These are phyloP conservation scores for Bos javanicus DNA, from an alignment of 2,113 vertebrate species.

Conservation along the genomic window DNA sequence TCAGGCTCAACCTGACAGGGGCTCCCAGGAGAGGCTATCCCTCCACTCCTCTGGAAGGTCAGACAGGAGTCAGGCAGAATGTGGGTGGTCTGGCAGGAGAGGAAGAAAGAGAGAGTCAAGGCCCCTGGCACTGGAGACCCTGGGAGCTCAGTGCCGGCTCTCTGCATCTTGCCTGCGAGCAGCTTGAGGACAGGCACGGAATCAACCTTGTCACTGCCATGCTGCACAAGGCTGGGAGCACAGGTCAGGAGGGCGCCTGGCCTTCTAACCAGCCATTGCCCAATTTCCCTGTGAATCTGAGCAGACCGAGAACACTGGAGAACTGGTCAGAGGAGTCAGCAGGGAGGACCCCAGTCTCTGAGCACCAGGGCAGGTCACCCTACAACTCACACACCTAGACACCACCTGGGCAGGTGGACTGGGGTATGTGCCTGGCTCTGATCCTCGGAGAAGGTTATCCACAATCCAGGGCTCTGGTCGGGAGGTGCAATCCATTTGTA, in stretches of 20 bases:
- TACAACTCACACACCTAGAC: not conserved
- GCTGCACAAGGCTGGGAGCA: not conserved
- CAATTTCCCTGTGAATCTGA: not conserved
- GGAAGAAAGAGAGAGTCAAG: not conserved
- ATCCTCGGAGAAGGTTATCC: not conserved
- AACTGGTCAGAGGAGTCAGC: not conserved
- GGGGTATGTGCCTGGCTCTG: not conserved
- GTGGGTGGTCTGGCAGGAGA: not conserved
- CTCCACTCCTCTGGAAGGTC: not conserved
- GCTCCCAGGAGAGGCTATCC: not conserved
- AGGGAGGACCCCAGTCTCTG: not conserved
- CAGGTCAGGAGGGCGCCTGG: not conserved
- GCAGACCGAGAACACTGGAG: not conserved
- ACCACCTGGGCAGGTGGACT: accelerated
- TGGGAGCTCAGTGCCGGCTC: not conserved
- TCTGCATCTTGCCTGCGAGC: not conserved
- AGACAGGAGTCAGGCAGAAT: not conserved
- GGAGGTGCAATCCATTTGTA: not conserved
- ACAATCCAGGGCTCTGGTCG: not conserved
- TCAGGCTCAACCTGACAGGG: not conserved
- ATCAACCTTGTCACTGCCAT: accelerated
- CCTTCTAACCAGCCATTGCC: not conserved
- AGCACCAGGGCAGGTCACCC: not conserved
- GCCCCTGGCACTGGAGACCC: not conserved
- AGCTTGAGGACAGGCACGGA: not conserved